Percentiles rank a stretch among this genome's conserved stretches.
Evolutionary conservation across 1,140 invertebrate species (phyloP).

Genomic region (Camponotus floridanus): DNA sequence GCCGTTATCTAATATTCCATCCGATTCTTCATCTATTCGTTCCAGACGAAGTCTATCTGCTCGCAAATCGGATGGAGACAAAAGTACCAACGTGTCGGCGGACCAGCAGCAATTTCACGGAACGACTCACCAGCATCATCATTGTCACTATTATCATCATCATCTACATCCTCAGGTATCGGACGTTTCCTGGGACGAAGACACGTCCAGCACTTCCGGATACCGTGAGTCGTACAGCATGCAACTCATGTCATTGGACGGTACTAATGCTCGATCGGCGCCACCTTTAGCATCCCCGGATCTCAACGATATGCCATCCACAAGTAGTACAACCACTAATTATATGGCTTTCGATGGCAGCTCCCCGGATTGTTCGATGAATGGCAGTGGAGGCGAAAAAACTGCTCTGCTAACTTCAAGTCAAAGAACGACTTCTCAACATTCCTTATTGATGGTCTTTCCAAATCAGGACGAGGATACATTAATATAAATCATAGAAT

Average conservation of each 20-base stretch:
- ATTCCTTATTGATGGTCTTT: slow-evolving; percentile 90
- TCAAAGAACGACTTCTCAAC: slow-evolving; percentile 87
- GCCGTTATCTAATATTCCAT: slow-evolving; percentile 76
- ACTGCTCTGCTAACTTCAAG: slow-evolving; percentile 86
- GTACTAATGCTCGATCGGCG: slow-evolving; percentile 84
- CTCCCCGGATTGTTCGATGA: slow-evolving; percentile 88
- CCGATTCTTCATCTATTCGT: slow-evolving; percentile 77
- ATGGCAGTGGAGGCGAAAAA: slow-evolving; percentile 88
- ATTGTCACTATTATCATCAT: slow-evolving; percentile 75
- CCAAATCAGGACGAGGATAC: slow-evolving; percentile 92
- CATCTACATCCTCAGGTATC: slow-evolving; percentile 76
- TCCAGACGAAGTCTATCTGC: slow-evolving; percentile 71
- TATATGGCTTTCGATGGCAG: slow-evolving; percentile 88
- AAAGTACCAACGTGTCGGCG: slow-evolving; percentile 35
- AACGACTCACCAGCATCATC: slow-evolving; percentile 61
- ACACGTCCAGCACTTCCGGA: slow-evolving; percentile 93
- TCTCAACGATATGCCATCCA: slow-evolving; percentile 87
- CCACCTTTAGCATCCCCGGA: slow-evolving; percentile 89
- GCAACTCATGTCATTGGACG: slow-evolving; percentile 86
- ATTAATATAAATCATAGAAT: slow-evolving; percentile 87
- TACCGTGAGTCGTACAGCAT: slow-evolving; percentile 90
- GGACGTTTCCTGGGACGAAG: slow-evolving; percentile 91
- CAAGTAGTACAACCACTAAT: slow-evolving; percentile 88
- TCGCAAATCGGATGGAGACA: slow-evolving; percentile 75
- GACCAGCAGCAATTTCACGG: slow-evolving; percentile 71